A percentile compares a stretch with the other conserved stretches of the same genome.
phyloP scores from a whole-genome alignment of 2,113 vertebrate species.

The Phalacrocorax pelagicus region DNA sequence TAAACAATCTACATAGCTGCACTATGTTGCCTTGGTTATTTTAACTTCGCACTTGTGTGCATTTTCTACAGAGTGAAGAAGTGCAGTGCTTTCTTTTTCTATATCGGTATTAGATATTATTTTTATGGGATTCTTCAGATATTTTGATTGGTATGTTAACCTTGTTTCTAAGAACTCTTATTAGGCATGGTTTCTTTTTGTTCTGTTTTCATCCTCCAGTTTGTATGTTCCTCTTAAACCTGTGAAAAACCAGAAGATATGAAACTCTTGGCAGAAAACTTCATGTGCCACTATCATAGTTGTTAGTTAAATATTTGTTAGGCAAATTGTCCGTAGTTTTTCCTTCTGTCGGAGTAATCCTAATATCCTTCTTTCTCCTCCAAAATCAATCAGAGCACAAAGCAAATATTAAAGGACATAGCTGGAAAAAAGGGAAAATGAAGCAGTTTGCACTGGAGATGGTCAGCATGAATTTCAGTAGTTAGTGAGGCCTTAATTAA shows the following conservation, averaged over 20 bases:
- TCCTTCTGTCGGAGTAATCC: not conserved
- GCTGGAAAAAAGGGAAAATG: not conserved
- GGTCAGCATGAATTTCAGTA: not conserved
- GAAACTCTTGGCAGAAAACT: not conserved
- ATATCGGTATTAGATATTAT: not conserved
- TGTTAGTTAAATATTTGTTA: not conserved
- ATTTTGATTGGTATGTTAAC: not conserved
- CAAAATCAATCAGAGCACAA: not conserved
- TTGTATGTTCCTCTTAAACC: not conserved
- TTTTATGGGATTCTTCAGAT: not conserved
- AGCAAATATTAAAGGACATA: not conserved
- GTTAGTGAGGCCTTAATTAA: not conserved
- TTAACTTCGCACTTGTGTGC: not conserved
- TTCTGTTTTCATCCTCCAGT: not conserved
- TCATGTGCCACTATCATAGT: not conserved
- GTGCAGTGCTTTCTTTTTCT: not conserved
- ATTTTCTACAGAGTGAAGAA: not conserved
- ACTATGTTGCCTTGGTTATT: not conserved
- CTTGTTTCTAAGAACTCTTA: not conserved
- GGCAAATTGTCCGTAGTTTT: not conserved
- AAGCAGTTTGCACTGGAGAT: not conserved
- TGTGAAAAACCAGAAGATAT: not conserved
- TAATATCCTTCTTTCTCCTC: not conserved
- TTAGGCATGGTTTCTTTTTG: not conserved
- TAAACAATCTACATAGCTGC: slow-evolving; percentile 54